These are phyloP conservation scores for Cladorhizidae sp. DNA, from an alignment of 37 sponge, comb jelly and placozoan species.

Conservation along the genomic window DNA sequence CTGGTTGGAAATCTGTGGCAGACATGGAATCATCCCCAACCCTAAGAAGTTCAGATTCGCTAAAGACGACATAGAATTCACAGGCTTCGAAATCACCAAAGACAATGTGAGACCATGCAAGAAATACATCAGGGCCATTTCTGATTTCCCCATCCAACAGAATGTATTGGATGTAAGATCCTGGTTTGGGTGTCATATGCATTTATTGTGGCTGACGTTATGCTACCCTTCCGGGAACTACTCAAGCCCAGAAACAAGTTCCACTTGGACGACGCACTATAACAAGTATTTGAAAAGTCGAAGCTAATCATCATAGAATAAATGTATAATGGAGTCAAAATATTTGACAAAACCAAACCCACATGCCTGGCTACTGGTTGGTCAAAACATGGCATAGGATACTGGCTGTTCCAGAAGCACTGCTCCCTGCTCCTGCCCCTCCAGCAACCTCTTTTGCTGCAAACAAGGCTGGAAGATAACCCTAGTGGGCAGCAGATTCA, in stretches of 20 bases:
- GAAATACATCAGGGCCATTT: slow-evolving; percentile 50
- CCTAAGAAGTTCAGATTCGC: slow-evolving; percentile 34
- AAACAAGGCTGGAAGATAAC: slow-evolving; percentile 54
- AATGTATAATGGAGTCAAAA: slow-evolving; percentile 29
- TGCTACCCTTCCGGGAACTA: slow-evolving; percentile 55
- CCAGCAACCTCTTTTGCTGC: slow-evolving; percentile 26
- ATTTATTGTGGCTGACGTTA: slow-evolving; percentile 45
- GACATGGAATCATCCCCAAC: slow-evolving; percentile 48
- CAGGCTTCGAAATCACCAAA: slow-evolving; percentile 46
- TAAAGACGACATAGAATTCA: slow-evolving; percentile 44
- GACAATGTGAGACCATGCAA: slow-evolving; percentile 49
- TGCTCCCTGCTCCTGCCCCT: slow-evolving; percentile 29
- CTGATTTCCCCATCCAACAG: slow-evolving; percentile 32
- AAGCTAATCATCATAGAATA: slow-evolving; percentile 32
- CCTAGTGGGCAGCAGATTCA: slow-evolving; percentile 44
- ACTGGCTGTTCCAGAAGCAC: slow-evolving; percentile 49
- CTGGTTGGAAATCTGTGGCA: slow-evolving; percentile 52
- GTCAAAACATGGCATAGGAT: slow-evolving; percentile 43
- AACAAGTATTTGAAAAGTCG: slow-evolving; percentile 47
- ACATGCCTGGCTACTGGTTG: slow-evolving; percentile 52
- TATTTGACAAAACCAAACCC: slow-evolving; percentile 54
- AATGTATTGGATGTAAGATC: slow-evolving; percentile 43
- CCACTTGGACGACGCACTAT: slow-evolving; percentile 40
- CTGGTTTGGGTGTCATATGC: slow-evolving; percentile 53
- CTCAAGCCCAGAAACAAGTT: slow-evolving; percentile 37